phyloP scores from a whole-genome alignment of 2,888 invertebrate genomes.

The Encarsia formosa region DNA sequence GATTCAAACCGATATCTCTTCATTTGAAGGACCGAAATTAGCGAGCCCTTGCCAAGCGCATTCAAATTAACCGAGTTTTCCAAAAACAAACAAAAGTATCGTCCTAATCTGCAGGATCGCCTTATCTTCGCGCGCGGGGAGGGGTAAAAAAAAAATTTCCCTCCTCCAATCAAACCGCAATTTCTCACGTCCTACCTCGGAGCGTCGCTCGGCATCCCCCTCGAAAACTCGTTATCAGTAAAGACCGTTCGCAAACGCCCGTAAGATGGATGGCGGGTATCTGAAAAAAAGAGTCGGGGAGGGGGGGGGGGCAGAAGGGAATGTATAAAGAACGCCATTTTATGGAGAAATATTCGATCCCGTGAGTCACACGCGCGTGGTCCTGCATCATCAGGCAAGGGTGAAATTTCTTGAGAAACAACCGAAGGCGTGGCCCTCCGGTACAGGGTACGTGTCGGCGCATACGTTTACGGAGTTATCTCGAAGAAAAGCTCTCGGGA shows the following conservation, averaged over 20 bases:
- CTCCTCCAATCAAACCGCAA: neutral
- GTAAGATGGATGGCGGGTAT: neutral
- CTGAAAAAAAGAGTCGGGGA: neutral
- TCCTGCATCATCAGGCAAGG: slow-evolving; percentile 9
- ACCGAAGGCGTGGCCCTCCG: neutral
- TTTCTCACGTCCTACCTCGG: neutral
- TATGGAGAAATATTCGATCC: slow-evolving; percentile 17
- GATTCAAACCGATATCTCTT: too few relatives aligned
- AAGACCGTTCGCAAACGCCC: slow-evolving; percentile 15
- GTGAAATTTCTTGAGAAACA: slow-evolving; percentile 4
- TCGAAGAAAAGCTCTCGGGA: slow-evolving; percentile 28
- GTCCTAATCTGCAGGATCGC: too few relatives aligned
- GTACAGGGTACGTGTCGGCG: slow-evolving; percentile 40
- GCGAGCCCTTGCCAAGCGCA: too few relatives aligned
- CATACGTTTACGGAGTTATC: slow-evolving; percentile 35
- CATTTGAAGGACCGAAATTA: too few relatives aligned
- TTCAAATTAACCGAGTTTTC: too few relatives aligned
- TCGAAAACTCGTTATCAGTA: slow-evolving; percentile 20
- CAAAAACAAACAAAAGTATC: too few relatives aligned
- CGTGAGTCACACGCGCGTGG: slow-evolving; percentile 16
- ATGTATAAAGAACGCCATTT: slow-evolving; percentile 15
- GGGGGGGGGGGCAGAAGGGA: neutral
- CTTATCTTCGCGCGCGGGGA: too few relatives aligned
- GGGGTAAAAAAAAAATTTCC: too few relatives aligned
- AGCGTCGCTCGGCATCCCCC: neutral